These are phyloP conservation scores for Heliopora coerulea DNA, from an alignment of 92 coral and sea anemone species.

Conservation along the genomic window DNA sequence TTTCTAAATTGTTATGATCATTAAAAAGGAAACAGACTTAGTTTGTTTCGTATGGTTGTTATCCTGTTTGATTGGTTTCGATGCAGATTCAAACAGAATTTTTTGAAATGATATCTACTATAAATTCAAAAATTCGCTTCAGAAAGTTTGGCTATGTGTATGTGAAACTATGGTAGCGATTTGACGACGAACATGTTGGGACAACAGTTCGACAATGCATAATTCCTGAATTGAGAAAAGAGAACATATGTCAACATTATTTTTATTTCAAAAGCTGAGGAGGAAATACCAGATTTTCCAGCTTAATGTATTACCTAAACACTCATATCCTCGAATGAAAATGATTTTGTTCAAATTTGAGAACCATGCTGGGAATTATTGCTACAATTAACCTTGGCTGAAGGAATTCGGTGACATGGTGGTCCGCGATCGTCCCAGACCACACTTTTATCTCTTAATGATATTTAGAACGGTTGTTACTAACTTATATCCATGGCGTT, in stretches of 20 bases:
- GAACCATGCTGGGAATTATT: no score
- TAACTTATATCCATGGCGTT: no score
- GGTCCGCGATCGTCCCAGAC: neutral
- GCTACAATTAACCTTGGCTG: neutral
- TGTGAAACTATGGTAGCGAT: conserved; percentile 26
- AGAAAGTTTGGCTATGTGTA: neutral
- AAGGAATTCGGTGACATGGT: neutral
- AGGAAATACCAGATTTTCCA: conserved; percentile 1
- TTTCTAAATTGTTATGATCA: neutral
- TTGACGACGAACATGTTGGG: conserved; percentile 25
- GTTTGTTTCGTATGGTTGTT: no score
- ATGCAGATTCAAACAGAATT: neutral
- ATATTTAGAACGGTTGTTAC: no score
- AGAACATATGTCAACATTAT: neutral
- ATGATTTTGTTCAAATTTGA: neutral
- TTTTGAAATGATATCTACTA: neutral
- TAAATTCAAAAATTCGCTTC: no score
- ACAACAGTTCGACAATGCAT: conserved; percentile 4
- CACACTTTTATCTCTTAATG: no score
- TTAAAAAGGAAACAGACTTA: neutral
- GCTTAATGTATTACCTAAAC: neutral
- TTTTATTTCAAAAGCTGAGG: conserved; percentile 5
- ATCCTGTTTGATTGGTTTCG: neutral
- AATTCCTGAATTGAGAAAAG: neutral
- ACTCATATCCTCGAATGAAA: neutral